These are phyloP conservation scores for Chloroclysta siterata DNA, from an alignment of 2,888 invertebrate species.

Conservation along the genomic window DNA sequence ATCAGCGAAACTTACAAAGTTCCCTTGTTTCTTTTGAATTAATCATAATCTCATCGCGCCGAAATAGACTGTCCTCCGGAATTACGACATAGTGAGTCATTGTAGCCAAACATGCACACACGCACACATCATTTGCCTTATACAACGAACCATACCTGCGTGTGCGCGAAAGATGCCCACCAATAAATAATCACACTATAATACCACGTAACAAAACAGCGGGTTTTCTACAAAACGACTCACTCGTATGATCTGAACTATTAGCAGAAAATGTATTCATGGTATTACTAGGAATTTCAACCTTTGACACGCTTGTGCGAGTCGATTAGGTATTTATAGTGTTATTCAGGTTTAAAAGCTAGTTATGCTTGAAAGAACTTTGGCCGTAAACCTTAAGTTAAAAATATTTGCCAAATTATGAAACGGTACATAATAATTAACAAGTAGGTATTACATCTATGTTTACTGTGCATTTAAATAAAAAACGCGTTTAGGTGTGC, in stretches of 20 bases:
- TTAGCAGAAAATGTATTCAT: constrained; percentile 65
- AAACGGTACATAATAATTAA: neutral
- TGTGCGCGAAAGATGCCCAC: constrained; percentile 58
- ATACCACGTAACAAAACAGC: constrained; percentile 60
- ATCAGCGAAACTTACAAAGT: constrained; percentile 33
- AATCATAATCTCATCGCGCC: constrained; percentile 77
- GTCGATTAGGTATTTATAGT: constrained; percentile 24
- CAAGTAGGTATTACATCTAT: constrained; percentile 7
- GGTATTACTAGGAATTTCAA: constrained; percentile 59
- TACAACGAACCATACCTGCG: constrained; percentile 57
- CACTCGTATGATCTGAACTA: constrained; percentile 63
- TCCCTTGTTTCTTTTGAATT: constrained; percentile 53
- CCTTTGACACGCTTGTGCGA: constrained; percentile 26
- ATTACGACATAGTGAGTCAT: constrained; percentile 79
- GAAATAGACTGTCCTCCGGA: constrained; percentile 78
- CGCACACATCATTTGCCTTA: constrained; percentile 64
- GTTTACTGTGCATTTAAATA: constrained; percentile 43
- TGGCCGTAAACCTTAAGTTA: neutral
- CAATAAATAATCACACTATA: constrained; percentile 69
- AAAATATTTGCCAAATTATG: neutral
- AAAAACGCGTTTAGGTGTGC: constrained; percentile 42
- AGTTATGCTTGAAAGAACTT: constrained; percentile 12
- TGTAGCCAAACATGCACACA: constrained; percentile 66
- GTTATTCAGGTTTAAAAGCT: constrained; percentile 10
- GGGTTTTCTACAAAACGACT: constrained; percentile 79